phyloP scores from a whole-genome alignment of 2,113 vertebrate genomes.

The Laticauda laticaudata region DNA sequence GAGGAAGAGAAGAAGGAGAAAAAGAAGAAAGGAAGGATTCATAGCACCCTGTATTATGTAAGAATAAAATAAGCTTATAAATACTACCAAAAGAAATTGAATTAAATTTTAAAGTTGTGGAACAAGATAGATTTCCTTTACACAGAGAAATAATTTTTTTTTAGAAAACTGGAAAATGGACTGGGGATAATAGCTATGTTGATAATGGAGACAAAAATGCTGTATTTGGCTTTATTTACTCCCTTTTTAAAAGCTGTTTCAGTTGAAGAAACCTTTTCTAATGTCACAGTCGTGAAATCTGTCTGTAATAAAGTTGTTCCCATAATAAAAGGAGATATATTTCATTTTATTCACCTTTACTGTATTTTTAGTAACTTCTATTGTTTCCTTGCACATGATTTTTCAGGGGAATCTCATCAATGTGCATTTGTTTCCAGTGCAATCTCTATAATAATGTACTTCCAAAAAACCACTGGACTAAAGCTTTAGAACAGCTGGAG shows the following conservation, averaged over 20 bases:
- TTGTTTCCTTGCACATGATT: background rate
- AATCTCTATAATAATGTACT: background rate
- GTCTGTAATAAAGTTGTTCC: background rate
- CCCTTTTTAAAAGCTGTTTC: background rate
- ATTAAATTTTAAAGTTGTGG: background rate
- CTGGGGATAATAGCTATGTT: background rate
- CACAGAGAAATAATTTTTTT: background rate
- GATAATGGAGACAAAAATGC: background rate
- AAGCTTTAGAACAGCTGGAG: conserved; percentile 3
- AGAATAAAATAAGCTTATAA: background rate
- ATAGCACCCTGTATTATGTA: background rate
- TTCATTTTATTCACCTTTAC: background rate
- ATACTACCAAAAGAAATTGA: background rate
- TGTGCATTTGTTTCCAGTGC: background rate
- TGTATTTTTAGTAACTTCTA: background rate
- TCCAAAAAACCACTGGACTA: background rate
- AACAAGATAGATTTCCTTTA: background rate
- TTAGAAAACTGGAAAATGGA: background rate
- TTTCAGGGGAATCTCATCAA: background rate
- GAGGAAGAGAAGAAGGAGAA: background rate
- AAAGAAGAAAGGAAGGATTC: background rate
- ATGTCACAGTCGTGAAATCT: background rate
- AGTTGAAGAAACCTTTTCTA: background rate
- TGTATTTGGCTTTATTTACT: background rate
- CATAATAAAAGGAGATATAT: background rate